phyloP scores from a whole-genome alignment of 2,113 vertebrate genomes.

The Oncorhynchus gorbuscha region DNA sequence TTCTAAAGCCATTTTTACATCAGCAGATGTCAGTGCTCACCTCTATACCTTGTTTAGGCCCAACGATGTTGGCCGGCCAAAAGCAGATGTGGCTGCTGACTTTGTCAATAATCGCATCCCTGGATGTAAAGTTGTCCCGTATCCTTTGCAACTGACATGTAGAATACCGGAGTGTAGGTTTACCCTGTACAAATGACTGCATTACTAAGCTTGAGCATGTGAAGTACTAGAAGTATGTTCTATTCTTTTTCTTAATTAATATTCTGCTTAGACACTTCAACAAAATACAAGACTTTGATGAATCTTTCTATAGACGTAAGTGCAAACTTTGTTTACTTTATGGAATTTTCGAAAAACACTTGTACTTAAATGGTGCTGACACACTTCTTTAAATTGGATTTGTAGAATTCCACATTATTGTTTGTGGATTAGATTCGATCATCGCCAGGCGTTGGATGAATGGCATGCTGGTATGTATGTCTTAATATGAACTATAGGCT shows the following conservation, averaged over 20 bases:
- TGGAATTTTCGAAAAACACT: neutral
- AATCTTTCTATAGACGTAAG: conserved; percentile 93
- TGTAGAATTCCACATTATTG: conserved; percentile 93
- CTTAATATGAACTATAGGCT: neutral
- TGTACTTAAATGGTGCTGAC: neutral
- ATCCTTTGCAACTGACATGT: conserved; percentile 77
- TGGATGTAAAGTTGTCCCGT: conserved; percentile 88
- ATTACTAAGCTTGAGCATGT: neutral
- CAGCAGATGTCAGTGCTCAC: neutral
- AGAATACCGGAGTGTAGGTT: neutral
- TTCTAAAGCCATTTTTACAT: too few species aligned
- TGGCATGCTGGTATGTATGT: conserved; percentile 86
- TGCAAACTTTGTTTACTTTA: conserved; percentile 34
- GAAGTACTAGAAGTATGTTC: neutral
- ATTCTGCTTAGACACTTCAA: conserved; percentile 86
- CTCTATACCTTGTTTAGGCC: conserved; percentile 67
- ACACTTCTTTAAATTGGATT: neutral
- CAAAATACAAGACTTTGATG: conserved; percentile 95
- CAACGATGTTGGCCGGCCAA: conserved; percentile 92
- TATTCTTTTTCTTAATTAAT: conserved; percentile 59
- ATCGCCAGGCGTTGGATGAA: conserved; percentile 96
- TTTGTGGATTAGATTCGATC: conserved; percentile 92
- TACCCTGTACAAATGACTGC: neutral
- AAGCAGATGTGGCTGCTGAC: conserved; percentile 94
- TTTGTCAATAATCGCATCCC: conserved; percentile 90